phyloP scores from a whole-genome alignment of 2,113 vertebrate genomes.

The Phrynosoma blainvillii region DNA sequence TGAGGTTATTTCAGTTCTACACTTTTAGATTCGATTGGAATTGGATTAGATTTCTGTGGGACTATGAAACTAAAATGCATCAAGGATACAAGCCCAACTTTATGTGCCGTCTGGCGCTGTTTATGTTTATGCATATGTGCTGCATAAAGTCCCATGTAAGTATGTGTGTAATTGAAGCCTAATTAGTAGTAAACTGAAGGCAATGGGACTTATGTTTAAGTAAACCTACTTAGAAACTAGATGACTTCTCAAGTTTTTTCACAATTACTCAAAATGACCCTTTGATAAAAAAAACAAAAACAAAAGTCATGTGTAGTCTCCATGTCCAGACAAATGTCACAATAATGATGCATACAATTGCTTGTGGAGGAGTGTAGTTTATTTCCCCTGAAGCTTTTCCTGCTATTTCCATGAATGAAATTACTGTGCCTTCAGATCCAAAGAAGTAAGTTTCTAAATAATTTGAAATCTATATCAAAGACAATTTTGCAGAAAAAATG shows the following conservation, averaged over 20 bases:
- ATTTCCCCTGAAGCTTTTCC: too few species aligned
- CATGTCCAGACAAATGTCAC: neutral
- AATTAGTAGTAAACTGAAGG: neutral
- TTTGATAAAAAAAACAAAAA: neutral
- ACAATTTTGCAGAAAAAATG: too few species aligned
- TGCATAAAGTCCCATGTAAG: neutral
- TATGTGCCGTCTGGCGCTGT: neutral
- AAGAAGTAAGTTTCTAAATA: neutral
- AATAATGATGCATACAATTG: neutral
- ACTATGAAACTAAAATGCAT: neutral
- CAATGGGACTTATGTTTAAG: neutral
- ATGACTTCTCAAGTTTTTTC: neutral
- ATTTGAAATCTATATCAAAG: neutral
- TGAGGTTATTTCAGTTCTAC: slow-evolving; percentile 25
- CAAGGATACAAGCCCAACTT: neutral
- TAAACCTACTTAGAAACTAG: neutral
- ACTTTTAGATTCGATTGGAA: slow-evolving; percentile 7
- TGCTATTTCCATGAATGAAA: neutral
- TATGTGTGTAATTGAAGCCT: neutral
- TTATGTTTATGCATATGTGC: too few species aligned
- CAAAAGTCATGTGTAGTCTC: neutral
- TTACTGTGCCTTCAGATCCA: neutral
- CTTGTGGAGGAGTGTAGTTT: neutral
- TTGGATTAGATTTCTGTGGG: slow-evolving; percentile 16
- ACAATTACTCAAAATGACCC: neutral